Evolutionary conservation across 2,888 invertebrate species (phyloP), one percentile per base, ranked within the genome.

Genomic region (Microctonus hyperodae): DNA sequence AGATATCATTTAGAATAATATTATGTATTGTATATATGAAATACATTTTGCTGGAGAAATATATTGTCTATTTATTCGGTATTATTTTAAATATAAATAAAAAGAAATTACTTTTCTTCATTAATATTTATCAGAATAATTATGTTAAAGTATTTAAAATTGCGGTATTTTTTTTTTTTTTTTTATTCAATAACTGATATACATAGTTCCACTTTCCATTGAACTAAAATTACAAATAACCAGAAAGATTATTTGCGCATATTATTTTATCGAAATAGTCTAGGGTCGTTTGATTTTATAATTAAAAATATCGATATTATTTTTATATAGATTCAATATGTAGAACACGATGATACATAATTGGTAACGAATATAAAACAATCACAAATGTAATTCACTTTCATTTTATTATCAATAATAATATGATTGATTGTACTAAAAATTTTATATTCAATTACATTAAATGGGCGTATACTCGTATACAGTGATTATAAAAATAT

Each of bases 381-480:
- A 22, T 51, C 51, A 51, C 16, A 16, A 44, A 44, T 44, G 44
- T 16, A 44, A 44, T 44, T 44, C 16, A 44, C 44, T 44, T 44
- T 16, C 44, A 51, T 51, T 51, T 51, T 51, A 51, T 25, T 23
- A 51, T 51, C 51, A 51, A 25, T 22, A 23, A 22, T 51, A 23
- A 51, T 23, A 25, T 25, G 51, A 51, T 51, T 51, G 25, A 51
- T 51, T 51, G 25, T 25, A 51, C 51, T 51, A 51, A 51, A 51
- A 51, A 51, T 51, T 51, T 51, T 51, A 51, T 51, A 25, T 51
- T n/a, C 51, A 51, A 51, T 51, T 51, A 51, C 25, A 23, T 51
- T 51, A 51, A 51, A 51, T 51, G 25, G 25, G 51, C 51, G 51
- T 51, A 51, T 51, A 51, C 25, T 51, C 22, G 23, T 23, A 23